Evolutionary conservation across 2,797 vertebrate genomes (phyloP), one percentile per base, ranked within the genome.

Genomic region (Sorex maritimensis): DNA sequence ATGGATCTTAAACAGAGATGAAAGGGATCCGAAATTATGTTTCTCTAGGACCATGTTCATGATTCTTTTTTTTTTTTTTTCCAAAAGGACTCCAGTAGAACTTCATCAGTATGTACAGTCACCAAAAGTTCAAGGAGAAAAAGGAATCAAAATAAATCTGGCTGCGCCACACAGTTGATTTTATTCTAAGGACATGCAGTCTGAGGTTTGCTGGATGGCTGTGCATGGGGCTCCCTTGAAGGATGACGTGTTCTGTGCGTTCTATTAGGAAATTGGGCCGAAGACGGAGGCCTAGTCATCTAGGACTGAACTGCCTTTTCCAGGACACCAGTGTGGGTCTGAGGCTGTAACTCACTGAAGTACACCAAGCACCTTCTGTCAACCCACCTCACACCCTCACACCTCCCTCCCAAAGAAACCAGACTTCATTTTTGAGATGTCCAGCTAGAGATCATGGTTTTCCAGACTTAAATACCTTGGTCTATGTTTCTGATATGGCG

Each of bases 71-170:
- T 26, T 28, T 28, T 12, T 28, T 67, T 28, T 28, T 67, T 8
- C 49, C 6, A 52, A 52, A 52, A 52, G 49, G 49, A 52, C 24
- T 28, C 58, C 17, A 61, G 21, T 19, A 61, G 21, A 61, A 21
- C 21, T 21, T 61, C 17, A 61, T 19, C 17, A 58, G 10, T 24
- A 90, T 63, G 41, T 17, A 72, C 10, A 55, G 17, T 52, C 61
- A 85, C 78, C 30, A 58, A 81, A 93, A 91, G n/a, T 12, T 49
- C 38, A 49, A 61, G 12, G 3, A 19, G n/a, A 44, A 41, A 44
- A 83, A 2, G 17, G 69, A 77, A 92, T 61, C 58, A 72, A 91
- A 86, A 87, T 41, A 74, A 93, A 52, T 41, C 38, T 49, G 52
- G 38, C 24, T 4, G 23, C n/a, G 49, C 28, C 26, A 9, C 24